Percentiles rank a stretch among this genome's conserved stretches.
phyloP scores from a whole-genome alignment of 2,797 vertebrate genomes.

The Cuniculus paca region DNA sequence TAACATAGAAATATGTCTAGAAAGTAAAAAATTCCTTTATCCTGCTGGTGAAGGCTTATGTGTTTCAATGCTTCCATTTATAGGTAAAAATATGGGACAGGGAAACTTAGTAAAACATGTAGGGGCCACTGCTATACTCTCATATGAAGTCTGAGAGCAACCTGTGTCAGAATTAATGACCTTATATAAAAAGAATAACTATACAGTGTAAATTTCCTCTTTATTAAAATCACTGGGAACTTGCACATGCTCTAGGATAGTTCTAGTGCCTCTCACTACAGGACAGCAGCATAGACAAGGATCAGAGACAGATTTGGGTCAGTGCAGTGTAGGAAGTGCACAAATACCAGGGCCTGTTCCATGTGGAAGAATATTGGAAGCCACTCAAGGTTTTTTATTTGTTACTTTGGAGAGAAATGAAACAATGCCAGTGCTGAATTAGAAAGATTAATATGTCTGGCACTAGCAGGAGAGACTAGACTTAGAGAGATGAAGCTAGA shows the following conservation, averaged over 20 bases:
- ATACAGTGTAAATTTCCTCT: not conserved
- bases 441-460: not conserved
- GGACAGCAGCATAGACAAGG: not conserved
- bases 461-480: not conserved
- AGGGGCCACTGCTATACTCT: not conserved
- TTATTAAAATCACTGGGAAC: not conserved
- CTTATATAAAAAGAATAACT: too few species aligned
- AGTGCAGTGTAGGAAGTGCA: not conserved
- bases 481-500: not conserved
- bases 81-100: not conserved
- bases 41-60: not conserved
- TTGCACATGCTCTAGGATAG: not conserved
- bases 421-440: not conserved
- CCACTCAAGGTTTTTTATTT: not conserved
- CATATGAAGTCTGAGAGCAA: not conserved
- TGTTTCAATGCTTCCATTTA: not conserved
- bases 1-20: not conserved
- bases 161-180: not conserved
- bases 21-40: not conserved
- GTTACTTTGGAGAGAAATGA: not conserved
- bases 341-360: not conserved
- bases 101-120: not conserved
- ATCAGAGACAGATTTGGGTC: not conserved
- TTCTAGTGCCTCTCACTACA: too few species aligned
- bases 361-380: not conserved